phyloP scores from a whole-genome alignment of 1,140 invertebrate species.

The Neomicropteryx cornuta region DNA sequence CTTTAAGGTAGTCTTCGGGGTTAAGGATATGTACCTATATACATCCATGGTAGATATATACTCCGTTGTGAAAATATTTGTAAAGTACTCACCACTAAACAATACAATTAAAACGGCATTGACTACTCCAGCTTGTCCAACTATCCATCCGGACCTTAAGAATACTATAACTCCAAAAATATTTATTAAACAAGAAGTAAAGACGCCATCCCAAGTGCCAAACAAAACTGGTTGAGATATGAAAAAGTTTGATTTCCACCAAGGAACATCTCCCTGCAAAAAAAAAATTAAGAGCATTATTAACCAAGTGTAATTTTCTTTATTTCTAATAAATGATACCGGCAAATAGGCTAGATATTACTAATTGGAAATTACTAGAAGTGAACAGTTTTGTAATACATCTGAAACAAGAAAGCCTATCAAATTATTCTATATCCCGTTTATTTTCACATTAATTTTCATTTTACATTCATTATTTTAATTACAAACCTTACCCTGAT shows the following conservation, averaged over 20 bases:
- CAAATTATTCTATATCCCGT: too few relatives aligned
- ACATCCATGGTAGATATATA: too few relatives aligned
- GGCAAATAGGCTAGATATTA: too few relatives aligned
- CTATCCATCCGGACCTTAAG: constrained; percentile 92
- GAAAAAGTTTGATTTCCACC: constrained; percentile 91
- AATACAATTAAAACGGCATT: constrained; percentile 81
- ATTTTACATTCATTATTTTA: too few relatives aligned
- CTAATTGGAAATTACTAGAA: too few relatives aligned
- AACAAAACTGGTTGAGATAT: constrained; percentile 89
- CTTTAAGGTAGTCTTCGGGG: too few relatives aligned
- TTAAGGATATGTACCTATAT: too few relatives aligned
- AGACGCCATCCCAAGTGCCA: constrained; percentile 96
- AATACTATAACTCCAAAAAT: constrained; percentile 97
- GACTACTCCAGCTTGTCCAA: constrained; percentile 85
- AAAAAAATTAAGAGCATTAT: constrained; percentile 12
- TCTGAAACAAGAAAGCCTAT: too few relatives aligned
- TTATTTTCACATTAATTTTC: too few relatives aligned
- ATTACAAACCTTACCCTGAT: too few relatives aligned
- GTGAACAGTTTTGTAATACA: too few relatives aligned
- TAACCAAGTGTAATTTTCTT: background rate
- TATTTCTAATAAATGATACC: background rate
- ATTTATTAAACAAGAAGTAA: constrained; percentile 88
- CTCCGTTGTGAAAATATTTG: too few relatives aligned
- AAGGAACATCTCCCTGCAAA: constrained; percentile 62
- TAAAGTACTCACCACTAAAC: constrained; percentile 60